Evolutionary conservation across 2,888 invertebrate species (phyloP).

Genomic region (Phortica magna): DNA sequence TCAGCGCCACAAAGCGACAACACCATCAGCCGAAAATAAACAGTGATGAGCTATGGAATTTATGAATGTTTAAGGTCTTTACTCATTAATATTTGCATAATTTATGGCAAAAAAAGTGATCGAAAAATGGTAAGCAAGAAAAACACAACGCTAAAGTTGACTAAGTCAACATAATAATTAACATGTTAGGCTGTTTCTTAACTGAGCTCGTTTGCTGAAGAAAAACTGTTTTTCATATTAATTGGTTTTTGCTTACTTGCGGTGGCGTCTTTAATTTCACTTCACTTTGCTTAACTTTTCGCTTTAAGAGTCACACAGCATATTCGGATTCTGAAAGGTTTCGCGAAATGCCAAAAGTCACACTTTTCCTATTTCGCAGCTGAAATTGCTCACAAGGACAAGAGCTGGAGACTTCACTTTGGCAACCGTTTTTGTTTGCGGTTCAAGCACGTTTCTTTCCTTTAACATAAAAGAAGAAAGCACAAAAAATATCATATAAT

Average conservation of each 20-base stretch:
- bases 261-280: not conserved
- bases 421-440: too few species aligned
- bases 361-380: not conserved
- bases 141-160: not conserved
- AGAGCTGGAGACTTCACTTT: not conserved
- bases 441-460: too few species aligned
- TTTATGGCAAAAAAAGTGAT: conserved; percentile 5
- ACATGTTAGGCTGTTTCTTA: not conserved
- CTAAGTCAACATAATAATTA: conserved; percentile 17
- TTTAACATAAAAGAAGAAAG: too few species aligned
- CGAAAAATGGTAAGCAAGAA: not conserved
- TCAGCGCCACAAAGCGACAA: not conserved
- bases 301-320: not conserved
- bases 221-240: conserved; percentile 66
- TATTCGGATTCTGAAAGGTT: too few species aligned
- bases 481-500: too few species aligned
- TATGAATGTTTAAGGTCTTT: not conserved
- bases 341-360: too few species aligned
- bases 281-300: not conserved
- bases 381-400: not conserved
- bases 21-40: not conserved
- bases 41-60: conserved; percentile 9
- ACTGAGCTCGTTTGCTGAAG: not conserved
- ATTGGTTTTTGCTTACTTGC: conserved; percentile 46
- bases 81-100: conserved; percentile 28